phyloP scores from a whole-genome alignment of 2,113 vertebrate species.

The Mirza zaza region DNA sequence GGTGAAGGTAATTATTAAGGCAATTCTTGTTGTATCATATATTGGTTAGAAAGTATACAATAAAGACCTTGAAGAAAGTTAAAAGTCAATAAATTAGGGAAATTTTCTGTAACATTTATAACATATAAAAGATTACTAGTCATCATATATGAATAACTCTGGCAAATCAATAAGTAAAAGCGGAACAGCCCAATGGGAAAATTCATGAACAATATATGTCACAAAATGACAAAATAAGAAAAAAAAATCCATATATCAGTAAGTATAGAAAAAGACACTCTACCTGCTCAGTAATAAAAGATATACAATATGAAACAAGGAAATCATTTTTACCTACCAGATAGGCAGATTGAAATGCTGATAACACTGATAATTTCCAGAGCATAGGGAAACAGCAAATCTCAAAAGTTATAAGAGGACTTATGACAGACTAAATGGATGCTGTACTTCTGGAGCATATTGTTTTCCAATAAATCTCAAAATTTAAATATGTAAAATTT shows the following conservation, averaged over 20 bases:
- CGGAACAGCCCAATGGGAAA: background rate
- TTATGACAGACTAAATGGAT: background rate
- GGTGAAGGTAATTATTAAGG: background rate
- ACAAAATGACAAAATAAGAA: background rate
- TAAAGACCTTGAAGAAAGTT: background rate
- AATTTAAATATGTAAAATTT: background rate
- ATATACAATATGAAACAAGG: background rate
- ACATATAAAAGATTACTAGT: background rate
- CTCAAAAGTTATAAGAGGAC: background rate
- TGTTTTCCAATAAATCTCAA: background rate
- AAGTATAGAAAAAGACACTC: background rate
- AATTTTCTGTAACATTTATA: background rate
- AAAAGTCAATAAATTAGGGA: background rate
- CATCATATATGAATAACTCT: background rate
- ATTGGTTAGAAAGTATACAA: conserved; percentile 16
- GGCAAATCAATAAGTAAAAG: background rate
- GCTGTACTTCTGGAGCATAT: background rate
- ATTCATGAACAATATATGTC: background rate
- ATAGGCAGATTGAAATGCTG: background rate
- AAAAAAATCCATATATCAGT: background rate
- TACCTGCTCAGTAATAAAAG: background rate
- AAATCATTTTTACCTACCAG: background rate
- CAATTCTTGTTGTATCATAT: background rate
- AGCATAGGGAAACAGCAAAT: background rate
- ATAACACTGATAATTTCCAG: background rate